These are phyloP conservation scores for Asbolus verrucosus DNA, from an alignment of 1,140 invertebrate species.

Conservation along the genomic window DNA sequence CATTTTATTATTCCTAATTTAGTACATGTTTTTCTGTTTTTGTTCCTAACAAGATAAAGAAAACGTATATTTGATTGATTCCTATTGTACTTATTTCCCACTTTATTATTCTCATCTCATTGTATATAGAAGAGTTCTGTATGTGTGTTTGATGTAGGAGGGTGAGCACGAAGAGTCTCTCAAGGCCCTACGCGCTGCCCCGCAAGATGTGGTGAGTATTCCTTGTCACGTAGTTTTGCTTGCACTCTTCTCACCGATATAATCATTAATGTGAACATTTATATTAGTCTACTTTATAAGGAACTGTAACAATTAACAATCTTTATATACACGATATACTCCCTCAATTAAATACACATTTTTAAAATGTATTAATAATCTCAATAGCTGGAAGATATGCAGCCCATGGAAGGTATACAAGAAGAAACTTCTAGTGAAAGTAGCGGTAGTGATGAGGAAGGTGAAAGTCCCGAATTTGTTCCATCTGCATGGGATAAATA, in stretches of 20 bases:
- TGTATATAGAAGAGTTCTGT: conserved; percentile 40
- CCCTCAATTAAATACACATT: no score
- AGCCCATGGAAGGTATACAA: conserved; percentile 57
- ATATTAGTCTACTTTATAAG: no score
- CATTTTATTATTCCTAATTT: no score
- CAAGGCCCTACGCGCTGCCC: conserved; percentile 62
- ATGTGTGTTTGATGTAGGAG: conserved; percentile 60
- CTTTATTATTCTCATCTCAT: neutral
- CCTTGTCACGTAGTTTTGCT: conserved; percentile 16
- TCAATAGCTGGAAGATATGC: conserved; percentile 54
- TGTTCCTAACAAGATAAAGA: no score
- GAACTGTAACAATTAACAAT: no score
- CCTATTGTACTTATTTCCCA: conserved; percentile 13
- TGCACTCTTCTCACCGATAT: neutral
- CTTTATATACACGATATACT: no score
- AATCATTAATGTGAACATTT: no score
- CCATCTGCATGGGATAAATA: conserved; percentile 73
- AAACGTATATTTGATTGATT: no score
- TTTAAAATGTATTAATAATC: no score
- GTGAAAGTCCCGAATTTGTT: conserved; percentile 71
- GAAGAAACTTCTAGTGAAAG: conserved; percentile 59
- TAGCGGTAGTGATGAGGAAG: conserved; percentile 69
- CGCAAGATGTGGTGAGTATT: conserved; percentile 61
- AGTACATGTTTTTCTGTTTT: no score
- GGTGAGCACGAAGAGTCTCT: conserved; percentile 66